Conservation (phyloP, 2,797 vertebrate species). For the Melanotaenia maccullochi region DNA sequence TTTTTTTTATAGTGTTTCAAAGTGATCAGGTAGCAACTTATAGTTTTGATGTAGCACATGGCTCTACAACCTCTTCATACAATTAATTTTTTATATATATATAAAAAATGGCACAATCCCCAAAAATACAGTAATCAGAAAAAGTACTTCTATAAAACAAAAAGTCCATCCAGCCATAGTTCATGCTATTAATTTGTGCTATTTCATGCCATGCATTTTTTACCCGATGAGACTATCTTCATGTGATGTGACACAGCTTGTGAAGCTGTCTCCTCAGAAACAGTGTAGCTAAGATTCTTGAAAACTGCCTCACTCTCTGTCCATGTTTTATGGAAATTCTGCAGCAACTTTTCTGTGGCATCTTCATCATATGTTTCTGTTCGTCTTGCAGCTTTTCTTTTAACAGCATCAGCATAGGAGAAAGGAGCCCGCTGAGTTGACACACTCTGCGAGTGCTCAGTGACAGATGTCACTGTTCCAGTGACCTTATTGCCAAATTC, state of each 20-base stretch:
- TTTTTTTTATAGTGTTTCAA: too few relatives aligned
- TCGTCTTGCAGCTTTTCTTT: slow-evolving; percentile 78
- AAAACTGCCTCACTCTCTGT: slow-evolving; percentile 90
- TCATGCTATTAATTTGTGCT: slow-evolving; percentile 60
- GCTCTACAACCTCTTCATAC: too few relatives aligned
- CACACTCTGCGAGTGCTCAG: slow-evolving; percentile 74
- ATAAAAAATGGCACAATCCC: neutral
- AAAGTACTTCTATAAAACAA: slow-evolving; percentile 7
- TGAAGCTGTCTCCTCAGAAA: slow-evolving; percentile 82
- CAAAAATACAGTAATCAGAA: slow-evolving; percentile 6
- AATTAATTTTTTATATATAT: too few relatives aligned
- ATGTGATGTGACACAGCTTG: slow-evolving; percentile 80
- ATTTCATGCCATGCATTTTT: slow-evolving; percentile 76
- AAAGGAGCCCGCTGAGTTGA: slow-evolving; percentile 79
- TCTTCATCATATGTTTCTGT: slow-evolving; percentile 73
- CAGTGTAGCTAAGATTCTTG: slow-evolving; percentile 84
- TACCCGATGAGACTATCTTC: slow-evolving; percentile 83
- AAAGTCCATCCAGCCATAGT: slow-evolving; percentile 15
- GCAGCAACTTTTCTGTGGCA: slow-evolving; percentile 84
- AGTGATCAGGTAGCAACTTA: neutral
- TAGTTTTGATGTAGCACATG: neutral
- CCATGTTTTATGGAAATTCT: slow-evolving; percentile 89
- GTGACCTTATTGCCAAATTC: slow-evolving; percentile 81
- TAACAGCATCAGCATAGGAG: slow-evolving; percentile 91
- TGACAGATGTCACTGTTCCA: slow-evolving; percentile 77